Percentiles rank a stretch among this genome's conserved stretches.
These are phyloP conservation scores for Okapia johnstoni DNA, from an alignment of 2,113 vertebrate genomes.

Conservation along the genomic window DNA sequence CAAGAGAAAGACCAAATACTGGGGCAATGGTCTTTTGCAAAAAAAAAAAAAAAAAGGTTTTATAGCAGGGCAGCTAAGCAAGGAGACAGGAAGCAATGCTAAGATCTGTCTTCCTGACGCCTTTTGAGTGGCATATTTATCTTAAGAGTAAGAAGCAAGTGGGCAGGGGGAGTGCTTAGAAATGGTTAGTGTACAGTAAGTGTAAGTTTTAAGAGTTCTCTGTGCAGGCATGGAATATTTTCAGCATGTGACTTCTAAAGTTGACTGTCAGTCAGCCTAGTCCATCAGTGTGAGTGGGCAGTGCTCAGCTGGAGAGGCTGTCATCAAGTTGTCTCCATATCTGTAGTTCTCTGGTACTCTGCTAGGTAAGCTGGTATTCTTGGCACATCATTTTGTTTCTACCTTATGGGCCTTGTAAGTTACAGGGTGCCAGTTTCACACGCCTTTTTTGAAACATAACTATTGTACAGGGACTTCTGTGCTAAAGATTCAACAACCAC, in stretches of 20 bases:
- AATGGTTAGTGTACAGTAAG: neutral
- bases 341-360: neutral
- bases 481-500: neutral
- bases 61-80: neutral
- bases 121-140: neutral
- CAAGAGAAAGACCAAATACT: neutral
- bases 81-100: neutral
- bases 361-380: neutral
- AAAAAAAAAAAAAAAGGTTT: neutral
- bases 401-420: neutral
- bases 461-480: neutral
- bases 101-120: neutral
- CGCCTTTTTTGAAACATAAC: neutral
- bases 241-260: neutral
- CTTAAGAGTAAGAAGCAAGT: neutral
- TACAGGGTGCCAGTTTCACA: neutral
- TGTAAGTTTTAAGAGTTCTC: neutral
- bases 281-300: neutral
- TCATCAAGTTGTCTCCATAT: neutral
- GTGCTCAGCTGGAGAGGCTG: neutral
- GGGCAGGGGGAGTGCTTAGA: fast-evolving
- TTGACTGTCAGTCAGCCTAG: neutral
- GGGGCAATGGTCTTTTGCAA: neutral
- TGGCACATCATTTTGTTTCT: neutral
- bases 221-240: neutral